phyloP scores from a whole-genome alignment of 92 coral and sea anemone genomes.

The Palythoa grandiflora region DNA sequence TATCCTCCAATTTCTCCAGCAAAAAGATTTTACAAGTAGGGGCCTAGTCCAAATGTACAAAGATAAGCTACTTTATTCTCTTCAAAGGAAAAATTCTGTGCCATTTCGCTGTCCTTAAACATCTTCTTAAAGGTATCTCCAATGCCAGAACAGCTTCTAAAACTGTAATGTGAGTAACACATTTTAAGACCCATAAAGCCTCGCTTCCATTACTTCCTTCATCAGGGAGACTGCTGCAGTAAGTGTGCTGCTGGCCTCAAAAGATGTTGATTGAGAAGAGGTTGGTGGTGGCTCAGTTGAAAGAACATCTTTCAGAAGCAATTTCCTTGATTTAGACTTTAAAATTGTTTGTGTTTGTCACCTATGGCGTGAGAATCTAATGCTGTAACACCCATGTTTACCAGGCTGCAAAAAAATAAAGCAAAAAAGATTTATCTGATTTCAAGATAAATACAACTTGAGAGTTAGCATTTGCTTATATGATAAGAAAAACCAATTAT shows the following conservation, averaged over 20 bases:
- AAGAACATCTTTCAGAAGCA: not conserved
- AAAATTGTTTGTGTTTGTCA: not conserved
- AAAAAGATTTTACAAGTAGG: constrained; percentile 9
- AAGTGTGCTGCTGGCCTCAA: constrained; percentile 10
- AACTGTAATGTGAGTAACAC: too few relatives aligned
- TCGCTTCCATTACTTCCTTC: not conserved
- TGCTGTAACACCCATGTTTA: not conserved
- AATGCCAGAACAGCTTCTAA: too few relatives aligned
- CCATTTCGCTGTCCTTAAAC: too few relatives aligned
- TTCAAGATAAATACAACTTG: not conserved
- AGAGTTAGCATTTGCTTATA: not conserved
- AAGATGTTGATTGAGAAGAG: not conserved
- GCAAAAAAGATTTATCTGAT: not conserved
- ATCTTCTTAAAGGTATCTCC: too few relatives aligned
- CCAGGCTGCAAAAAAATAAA: not conserved
- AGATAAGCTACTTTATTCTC: not conserved
- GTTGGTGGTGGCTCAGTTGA: not conserved
- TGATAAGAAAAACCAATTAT: not conserved
- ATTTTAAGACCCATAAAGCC: too few relatives aligned
- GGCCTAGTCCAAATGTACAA: constrained; percentile 10
- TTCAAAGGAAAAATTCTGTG: too few relatives aligned
- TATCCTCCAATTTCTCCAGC: constrained; percentile 24
- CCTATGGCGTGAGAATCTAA: not conserved
- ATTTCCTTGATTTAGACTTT: not conserved
- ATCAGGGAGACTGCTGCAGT: not conserved